These are phyloP conservation scores for Idaea dimidiata DNA, from an alignment of 2,888 invertebrate species.

Conservation along the genomic window DNA sequence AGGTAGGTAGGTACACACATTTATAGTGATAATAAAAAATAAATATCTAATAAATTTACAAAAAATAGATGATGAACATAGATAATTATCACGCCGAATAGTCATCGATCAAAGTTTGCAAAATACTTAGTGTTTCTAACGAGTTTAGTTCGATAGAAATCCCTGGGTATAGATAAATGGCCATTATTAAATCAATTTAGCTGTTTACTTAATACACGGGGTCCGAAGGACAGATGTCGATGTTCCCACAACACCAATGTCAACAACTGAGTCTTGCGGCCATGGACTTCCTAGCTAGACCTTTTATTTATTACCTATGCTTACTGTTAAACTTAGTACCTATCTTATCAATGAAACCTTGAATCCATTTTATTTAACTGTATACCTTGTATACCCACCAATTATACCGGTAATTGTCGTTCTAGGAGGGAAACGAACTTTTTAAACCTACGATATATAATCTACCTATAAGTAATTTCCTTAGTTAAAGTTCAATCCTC, in stretches of 20 bases:
- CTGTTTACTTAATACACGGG: constrained; percentile 1
- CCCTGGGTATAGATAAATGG: neutral
- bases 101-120: no score
- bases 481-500: neutral
- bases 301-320: neutral
- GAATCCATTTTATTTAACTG: neutral
- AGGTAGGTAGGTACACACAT: no score
- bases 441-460: neutral
- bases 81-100: no score
- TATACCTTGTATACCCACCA: neutral
- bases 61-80: no score
- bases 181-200: constrained; percentile 10
- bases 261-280: constrained; percentile 7
- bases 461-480: neutral
- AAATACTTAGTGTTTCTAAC: no score
- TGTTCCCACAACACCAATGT: constrained; percentile 12
- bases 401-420: neutral
- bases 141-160: no score
- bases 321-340: neutral
- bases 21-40: no score
- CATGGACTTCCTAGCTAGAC: constrained; percentile 12
- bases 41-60: no score
- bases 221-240: constrained; percentile 10
- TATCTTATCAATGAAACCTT: neutral
- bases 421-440: constrained; percentile 12